Conservation (phyloP, 2,797 vertebrate species). For the Vespertilio murinus region DNA sequence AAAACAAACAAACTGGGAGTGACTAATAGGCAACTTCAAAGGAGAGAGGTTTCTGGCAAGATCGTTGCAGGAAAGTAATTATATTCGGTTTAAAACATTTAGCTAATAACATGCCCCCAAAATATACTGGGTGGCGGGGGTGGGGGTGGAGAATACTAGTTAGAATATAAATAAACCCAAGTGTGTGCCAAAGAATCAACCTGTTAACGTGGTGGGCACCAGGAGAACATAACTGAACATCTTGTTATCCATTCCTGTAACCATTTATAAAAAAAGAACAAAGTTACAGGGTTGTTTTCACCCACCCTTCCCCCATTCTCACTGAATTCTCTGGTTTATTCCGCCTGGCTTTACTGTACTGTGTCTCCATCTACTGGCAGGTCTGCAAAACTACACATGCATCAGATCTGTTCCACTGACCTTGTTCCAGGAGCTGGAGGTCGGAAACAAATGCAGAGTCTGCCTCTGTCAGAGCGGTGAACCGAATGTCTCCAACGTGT, state of each 20-base stretch:
- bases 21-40: slow-evolving; percentile 69
- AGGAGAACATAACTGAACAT: fast-evolving
- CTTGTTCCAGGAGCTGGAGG: slow-evolving; percentile 94
- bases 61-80: slow-evolving; percentile 66
- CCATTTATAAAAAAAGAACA: slow-evolving; percentile 50
- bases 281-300: not conserved
- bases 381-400: not conserved
- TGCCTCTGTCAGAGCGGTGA: slow-evolving; percentile 88
- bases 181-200: not conserved
- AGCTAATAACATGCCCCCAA: slow-evolving; percentile 34
- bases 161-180: not conserved
- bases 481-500: slow-evolving; percentile 92
- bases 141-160: not conserved
- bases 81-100: slow-evolving; percentile 49
- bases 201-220: not conserved
- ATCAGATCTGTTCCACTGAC: slow-evolving; percentile 83
- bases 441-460: slow-evolving; percentile 91
- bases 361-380: slow-evolving; percentile 76
- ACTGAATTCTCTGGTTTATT: not conserved
- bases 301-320: not conserved
- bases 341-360: not conserved
- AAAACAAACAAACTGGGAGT: not conserved
- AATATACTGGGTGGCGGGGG: not conserved
- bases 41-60: slow-evolving; percentile 48
- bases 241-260: slow-evolving; percentile 22